A percentile compares a stretch with the other conserved stretches of the same genome.
Evolutionary conservation across 35 echinoderm and acorn worm genomes (phyloP).

Genomic region (Lytechinus variegatus): DNA sequence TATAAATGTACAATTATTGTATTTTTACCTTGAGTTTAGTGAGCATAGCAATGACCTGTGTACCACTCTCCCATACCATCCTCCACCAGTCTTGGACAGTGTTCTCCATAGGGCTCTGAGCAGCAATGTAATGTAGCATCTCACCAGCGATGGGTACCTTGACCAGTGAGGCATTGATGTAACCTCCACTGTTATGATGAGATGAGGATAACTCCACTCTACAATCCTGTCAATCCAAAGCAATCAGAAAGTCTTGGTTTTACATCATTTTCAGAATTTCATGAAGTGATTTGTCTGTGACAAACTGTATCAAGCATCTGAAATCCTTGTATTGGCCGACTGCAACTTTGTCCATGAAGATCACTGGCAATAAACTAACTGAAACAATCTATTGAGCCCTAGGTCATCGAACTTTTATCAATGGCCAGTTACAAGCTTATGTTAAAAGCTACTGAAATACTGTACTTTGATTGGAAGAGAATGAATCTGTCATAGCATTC

Average conservation of each 20-base stretch:
- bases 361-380: too few relatives aligned
- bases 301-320: too few relatives aligned
- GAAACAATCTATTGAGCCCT: too few relatives aligned
- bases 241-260: background rate
- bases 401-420: too few relatives aligned
- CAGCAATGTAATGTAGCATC: slow-evolving; percentile 79
- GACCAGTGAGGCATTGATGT: slow-evolving; percentile 96
- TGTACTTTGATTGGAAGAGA: too few relatives aligned
- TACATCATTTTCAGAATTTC: background rate
- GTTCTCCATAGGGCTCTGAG: slow-evolving; percentile 83
- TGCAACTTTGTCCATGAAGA: too few relatives aligned
- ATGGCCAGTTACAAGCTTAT: too few relatives aligned
- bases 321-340: too few relatives aligned
- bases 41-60: slow-evolving; percentile 95
- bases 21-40: slow-evolving; percentile 80
- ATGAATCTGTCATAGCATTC: too few relatives aligned
- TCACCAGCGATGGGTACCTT: slow-evolving; percentile 77
- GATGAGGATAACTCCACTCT: slow-evolving; percentile 73
- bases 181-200: slow-evolving; percentile 90
- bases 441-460: too few relatives aligned
- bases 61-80: slow-evolving; percentile 93
- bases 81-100: slow-evolving; percentile 98
- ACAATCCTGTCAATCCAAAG: slow-evolving; percentile 71
- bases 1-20: too few relatives aligned
- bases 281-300: too few relatives aligned